Evolutionary conservation across 2,888 invertebrate species (phyloP), one percentile per base, ranked within the genome.

Genomic region (Chrysotoxum bicinctum): DNA sequence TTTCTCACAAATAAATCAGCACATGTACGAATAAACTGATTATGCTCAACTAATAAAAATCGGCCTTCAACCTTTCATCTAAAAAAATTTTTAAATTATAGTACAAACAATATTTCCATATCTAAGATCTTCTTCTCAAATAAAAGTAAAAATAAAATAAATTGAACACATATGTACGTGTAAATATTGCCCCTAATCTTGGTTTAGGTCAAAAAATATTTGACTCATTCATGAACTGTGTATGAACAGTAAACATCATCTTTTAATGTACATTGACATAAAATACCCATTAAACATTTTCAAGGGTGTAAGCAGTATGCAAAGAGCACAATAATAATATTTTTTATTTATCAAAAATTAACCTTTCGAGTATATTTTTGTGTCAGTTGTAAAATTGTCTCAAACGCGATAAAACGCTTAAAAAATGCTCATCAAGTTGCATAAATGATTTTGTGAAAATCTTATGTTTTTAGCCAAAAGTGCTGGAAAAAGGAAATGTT

Each of bases 371-470:
- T 35, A 35, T 10, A 50, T n/a, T 37, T 50, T 50, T 12, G 10
- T 72, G 54, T 45, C 37, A 84, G 79, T 84, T 79, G 43, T 26
- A 21, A 21, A 66, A 54, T 37, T 32, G 52, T 40, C 52, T 66
- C 45, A 54, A 70, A 10, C 16, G 23, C 43, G 64, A 26, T 30
- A 12, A 60, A 26, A 26, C 50, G 9, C 23, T 58, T 12, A 12
- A 12, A 26, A 1, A 21, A 60, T 3, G 5, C 23, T 23, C 50
- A 5, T 16, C 1, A 43, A 14, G 19, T n/a, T 30, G 12, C 21
- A 64, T 30, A 8, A 19, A 23, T 30, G 14, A 45, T 14, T 58
- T 35, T 21, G 50, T 23, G 8, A 37, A 37, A 21, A 48, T 21
- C 19, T 9, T 19, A 16, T 16, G 8, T 19, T 6, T 3, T 16